phyloP scores from a whole-genome alignment of 2,888 invertebrate species.

The Drosophila mercatorum region DNA sequence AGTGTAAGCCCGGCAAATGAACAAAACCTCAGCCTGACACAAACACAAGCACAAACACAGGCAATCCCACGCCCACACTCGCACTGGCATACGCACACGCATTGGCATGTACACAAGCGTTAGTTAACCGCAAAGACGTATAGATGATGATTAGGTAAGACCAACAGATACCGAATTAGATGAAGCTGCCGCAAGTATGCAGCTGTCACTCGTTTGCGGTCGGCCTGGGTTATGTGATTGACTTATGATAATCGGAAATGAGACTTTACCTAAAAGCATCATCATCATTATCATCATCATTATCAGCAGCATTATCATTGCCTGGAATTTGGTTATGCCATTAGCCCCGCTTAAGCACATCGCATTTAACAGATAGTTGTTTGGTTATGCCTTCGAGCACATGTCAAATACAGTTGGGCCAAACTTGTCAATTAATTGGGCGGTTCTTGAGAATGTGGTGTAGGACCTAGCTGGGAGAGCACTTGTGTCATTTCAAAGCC shows the following conservation, averaged over 20 bases:
- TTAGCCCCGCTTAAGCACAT: background rate
- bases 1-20: slow-evolving; percentile 12
- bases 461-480: background rate
- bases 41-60: slow-evolving; percentile 7
- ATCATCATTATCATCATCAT: slow-evolving; percentile 27
- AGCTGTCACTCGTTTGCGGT: slow-evolving; percentile 55
- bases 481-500: slow-evolving; percentile 22
- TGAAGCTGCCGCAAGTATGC: slow-evolving; percentile 58
- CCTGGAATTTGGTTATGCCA: slow-evolving; percentile 6
- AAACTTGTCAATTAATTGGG: slow-evolving; percentile 22
- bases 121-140: slow-evolving; percentile 62
- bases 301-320: slow-evolving; percentile 27
- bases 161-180: slow-evolving; percentile 33
- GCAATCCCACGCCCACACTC: background rate
- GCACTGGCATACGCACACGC: background rate
- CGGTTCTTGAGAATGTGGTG: background rate
- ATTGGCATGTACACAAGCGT: slow-evolving; percentile 28
- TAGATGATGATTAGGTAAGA: slow-evolving; percentile 63
- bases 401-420: slow-evolving; percentile 39
- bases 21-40: slow-evolving; percentile 21
- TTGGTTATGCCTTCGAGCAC: slow-evolving; percentile 1
- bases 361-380: slow-evolving; percentile 16
- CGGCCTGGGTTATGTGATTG: slow-evolving; percentile 47
- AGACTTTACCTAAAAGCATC: slow-evolving; percentile 13
- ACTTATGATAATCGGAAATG: slow-evolving; percentile 57